Evolutionary conservation across 1,140 invertebrate genomes (phyloP).

Genomic region (Lepidurus arcticus): DNA sequence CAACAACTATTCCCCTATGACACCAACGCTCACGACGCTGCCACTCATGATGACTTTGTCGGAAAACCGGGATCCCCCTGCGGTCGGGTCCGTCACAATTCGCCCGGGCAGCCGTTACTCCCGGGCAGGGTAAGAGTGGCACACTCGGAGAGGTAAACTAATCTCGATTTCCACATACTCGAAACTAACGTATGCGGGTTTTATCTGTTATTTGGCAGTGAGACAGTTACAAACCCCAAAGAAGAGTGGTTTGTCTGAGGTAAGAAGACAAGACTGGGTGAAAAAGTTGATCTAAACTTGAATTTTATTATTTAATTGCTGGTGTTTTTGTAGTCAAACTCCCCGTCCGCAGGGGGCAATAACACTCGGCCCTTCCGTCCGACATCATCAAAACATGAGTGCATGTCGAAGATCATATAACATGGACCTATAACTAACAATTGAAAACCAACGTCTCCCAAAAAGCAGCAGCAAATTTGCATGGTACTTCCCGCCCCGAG

Average conservation of each 20-base stretch:
- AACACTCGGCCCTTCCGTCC: constrained; percentile 8
- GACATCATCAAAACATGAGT: constrained; percentile 2
- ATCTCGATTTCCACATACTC: not conserved
- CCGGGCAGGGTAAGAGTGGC: constrained; percentile 62
- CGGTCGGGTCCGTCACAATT: constrained; percentile 65
- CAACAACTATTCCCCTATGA: constrained; percentile 19
- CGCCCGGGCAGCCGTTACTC: constrained; percentile 62
- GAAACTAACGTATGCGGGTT: constrained; percentile 36
- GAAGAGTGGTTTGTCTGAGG: constrained; percentile 59
- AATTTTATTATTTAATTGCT: not conserved
- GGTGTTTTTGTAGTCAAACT: constrained; percentile 7
- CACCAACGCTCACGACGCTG: constrained; percentile 39
- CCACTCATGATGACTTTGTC: constrained; percentile 47
- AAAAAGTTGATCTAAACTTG: not conserved
- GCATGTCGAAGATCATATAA: not conserved
- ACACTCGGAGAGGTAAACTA: constrained; percentile 52
- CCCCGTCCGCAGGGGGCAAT: constrained; percentile 10
- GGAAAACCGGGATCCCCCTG: constrained; percentile 92
- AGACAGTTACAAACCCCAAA: constrained; percentile 57
- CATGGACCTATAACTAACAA: not conserved
- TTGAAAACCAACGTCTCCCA: not conserved
- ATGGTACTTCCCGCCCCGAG: not conserved
- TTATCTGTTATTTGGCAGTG: constrained; percentile 45
- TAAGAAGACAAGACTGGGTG: not conserved
- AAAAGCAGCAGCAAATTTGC: not conserved